Evolutionary conservation across 2,113 vertebrate genomes (phyloP), one percentile per base, ranked within the genome.

Genomic region (Lynx canadensis): DNA sequence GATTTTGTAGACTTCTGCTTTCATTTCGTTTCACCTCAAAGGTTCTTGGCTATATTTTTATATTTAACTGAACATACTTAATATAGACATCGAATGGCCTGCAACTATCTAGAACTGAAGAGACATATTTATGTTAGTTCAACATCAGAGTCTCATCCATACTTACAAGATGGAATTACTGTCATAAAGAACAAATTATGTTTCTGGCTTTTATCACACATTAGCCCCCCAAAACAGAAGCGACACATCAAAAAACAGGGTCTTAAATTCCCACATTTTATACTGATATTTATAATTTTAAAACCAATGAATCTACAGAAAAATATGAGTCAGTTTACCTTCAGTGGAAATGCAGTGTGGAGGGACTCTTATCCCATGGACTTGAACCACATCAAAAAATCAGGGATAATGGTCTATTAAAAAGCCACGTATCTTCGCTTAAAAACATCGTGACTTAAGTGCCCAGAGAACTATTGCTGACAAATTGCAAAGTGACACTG

Each of bases 1-100:
- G 16, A 86, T 45, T 82, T 55, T 45, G 6, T 66, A 41, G 16
- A 80, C 36, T 52, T 90, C 41, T 38, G 52, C 9, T 95, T 86
- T 69, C 50, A 66, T 80, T 73, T 38, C n/a, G 94, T 89, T 76
- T 83, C 29, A 96, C 78, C 50, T 94, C 21, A 48, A 16, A 92
- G 1, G 68, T 11, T 66, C 14, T 60, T 93, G 19, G 13, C 23
- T 90, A 3, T 76, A 41, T 95, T 68, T 97, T 33, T 87, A 4
- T 23, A 69, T 73, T 84, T 78, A 85, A 63, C 7, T 55, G 29
- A 93, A 94, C 9, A 27, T 65, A 60, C 1, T 55, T 78, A 82
- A 74, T 52, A 55, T 12, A 31, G 25, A 73, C 15, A 41, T 29
- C 41, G 38, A 50, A 74, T 63, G 83, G 9, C 11, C 68, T 90